A percentile compares a stretch with the other conserved stretches of the same genome.
Evolutionary conservation across 2,797 vertebrate genomes (phyloP).

Genomic region (Sebastes diaconus): DNA sequence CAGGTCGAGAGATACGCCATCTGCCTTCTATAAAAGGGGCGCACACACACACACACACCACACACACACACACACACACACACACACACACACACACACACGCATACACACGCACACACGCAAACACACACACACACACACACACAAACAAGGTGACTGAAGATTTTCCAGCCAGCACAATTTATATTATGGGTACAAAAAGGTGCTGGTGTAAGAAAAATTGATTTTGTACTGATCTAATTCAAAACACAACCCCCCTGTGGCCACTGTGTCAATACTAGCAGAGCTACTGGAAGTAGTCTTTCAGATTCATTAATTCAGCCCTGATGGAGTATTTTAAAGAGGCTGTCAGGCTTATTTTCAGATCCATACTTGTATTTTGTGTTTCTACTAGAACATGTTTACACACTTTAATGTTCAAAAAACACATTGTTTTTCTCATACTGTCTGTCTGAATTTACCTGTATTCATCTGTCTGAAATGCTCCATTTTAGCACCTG

Average conservation of each 20-base stretch:
- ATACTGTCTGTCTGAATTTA: no score
- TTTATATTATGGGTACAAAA: constrained; percentile 24
- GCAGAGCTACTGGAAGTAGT: neutral
- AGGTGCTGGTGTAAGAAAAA: constrained; percentile 29
- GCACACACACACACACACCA: constrained; percentile 1
- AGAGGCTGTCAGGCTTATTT: no score
- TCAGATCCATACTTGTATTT: no score
- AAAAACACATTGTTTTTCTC: no score
- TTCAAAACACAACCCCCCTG: constrained; percentile 14
- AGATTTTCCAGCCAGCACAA: constrained; percentile 4
- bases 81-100: neutral
- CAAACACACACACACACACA: constrained; percentile 23
- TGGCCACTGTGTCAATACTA: constrained; percentile 8
- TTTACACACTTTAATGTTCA: no score
- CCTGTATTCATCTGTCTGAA: no score
- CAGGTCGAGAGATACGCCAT: constrained; percentile 1
- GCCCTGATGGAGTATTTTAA: neutral
- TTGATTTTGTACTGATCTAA: constrained; percentile 17
- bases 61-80: neutral
- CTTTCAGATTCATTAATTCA: neutral
- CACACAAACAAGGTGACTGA: constrained; percentile 3
- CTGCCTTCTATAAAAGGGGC: neutral
- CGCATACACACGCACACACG: constrained; percentile 8
- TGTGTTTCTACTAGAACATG: no score
- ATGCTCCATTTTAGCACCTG: no score